Evolutionary conservation across 2,797 vertebrate genomes (phyloP).

Genomic region (Pelodytes ibericus): DNA sequence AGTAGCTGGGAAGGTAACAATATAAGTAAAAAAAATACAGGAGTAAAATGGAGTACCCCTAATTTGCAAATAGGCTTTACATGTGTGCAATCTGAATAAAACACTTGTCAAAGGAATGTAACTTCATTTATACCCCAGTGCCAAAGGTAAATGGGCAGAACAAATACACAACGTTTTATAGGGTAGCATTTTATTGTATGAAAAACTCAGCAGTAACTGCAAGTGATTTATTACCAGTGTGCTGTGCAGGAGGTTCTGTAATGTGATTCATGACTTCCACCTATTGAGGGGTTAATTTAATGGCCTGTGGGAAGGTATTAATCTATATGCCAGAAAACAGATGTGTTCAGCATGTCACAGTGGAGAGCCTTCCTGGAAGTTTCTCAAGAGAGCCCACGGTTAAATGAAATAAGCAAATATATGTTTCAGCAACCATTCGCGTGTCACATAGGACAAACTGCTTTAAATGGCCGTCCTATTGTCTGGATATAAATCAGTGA

Average conservation of each 20-base stretch:
- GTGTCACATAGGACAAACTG: neutral
- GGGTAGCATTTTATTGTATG: neutral
- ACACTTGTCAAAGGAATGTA: neutral
- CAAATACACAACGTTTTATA: neutral
- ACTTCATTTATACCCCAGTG: neutral
- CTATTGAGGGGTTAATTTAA: conserved; percentile 34
- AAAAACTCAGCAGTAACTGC: neutral
- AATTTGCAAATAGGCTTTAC: neutral
- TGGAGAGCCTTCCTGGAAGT: conserved; percentile 4
- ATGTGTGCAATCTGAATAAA: no score
- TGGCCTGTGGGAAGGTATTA: conserved; percentile 42
- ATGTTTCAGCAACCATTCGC: conserved; percentile 5
- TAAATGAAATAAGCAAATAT: conserved; percentile 9
- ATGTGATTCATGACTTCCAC: conserved; percentile 33
- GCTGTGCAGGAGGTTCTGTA: conserved; percentile 32
- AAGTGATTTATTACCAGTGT: conserved; percentile 22
- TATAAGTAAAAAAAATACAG: neutral
- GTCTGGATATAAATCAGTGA: conserved; percentile 1
- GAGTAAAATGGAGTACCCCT: neutral
- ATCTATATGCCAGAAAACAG: conserved; percentile 38
- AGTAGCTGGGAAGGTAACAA: neutral
- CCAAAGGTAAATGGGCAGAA: neutral
- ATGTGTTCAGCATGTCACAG: conserved; percentile 39
- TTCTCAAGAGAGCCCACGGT: conserved; percentile 4
- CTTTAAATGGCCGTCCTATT: neutral